These are phyloP conservation scores for Cataglyphis hispanica DNA, from an alignment of 1,140 invertebrate genomes.

Conservation along the genomic window DNA sequence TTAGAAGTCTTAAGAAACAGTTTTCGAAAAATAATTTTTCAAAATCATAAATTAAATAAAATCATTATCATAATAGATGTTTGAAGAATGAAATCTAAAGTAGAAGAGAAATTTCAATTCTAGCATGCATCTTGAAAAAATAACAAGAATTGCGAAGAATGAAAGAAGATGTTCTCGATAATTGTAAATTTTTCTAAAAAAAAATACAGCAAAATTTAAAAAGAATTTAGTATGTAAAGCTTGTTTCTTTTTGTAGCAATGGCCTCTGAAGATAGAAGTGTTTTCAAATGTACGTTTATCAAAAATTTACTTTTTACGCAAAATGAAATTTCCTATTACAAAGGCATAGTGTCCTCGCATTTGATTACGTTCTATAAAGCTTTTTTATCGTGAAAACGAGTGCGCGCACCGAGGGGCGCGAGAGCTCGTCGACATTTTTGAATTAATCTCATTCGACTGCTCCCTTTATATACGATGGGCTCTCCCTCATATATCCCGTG, in stretches of 20 bases:
- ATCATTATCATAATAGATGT: no score
- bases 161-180: not conserved
- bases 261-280: not conserved
- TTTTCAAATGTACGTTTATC: not conserved
- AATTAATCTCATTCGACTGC: conserved; percentile 83
- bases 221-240: not conserved
- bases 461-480: conserved; percentile 73
- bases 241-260: not conserved
- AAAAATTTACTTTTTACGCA: not conserved
- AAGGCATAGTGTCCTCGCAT: conserved; percentile 17
- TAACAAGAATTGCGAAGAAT: not conserved
- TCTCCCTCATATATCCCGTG: conserved; percentile 72
- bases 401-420: conserved; percentile 64
- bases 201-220: not conserved
- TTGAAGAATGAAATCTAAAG: no score
- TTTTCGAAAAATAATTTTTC: no score
- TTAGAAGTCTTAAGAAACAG: no score
- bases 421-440: conserved; percentile 75
- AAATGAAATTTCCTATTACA: conserved; percentile 35
- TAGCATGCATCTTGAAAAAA: not conserved
- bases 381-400: conserved; percentile 47
- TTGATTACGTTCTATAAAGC: conserved; percentile 29
- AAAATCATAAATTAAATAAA: no score
- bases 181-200: not conserved
- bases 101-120: no score